Evolutionary conservation across 2,888 invertebrate species (phyloP), one percentile per base, ranked within the genome.

Genomic region (Hirtodrosophila alboralis): DNA sequence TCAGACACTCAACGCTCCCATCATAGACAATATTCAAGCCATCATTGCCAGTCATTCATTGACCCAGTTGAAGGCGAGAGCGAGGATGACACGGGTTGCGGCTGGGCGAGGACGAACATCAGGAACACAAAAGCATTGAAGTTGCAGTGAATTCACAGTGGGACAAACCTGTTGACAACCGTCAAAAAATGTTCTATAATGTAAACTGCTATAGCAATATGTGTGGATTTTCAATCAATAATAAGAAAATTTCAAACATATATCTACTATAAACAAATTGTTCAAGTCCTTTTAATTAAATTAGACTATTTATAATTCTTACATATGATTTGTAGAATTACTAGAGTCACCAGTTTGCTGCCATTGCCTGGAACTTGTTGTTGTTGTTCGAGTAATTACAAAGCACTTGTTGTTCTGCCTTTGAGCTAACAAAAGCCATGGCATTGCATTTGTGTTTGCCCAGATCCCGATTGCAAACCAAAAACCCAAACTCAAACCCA

Each of bases 331-430:
- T 31, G 44, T 45, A 45, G n/a, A n/a, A 28, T 47, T 37, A 16
- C 7, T n/a, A 38, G 30, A 9, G n/a, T 13, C 13, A 9, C 30
- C 30, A 12, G 8, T 13, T 33, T 21, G 44, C 31, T 27, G 28
- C 26, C 36, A 37, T 51, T 53, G 44, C 38, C 52, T 37, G 52
- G 33, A 65, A 47, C 27, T 27, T 56, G 37, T 27, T 36, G 38
- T 37, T 43, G 53, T 27, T 45, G 54, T 58, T 58, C 64, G 38
- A 63, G 75, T 71, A 75, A 83, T 71, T 49, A 65, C 73, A 68
- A 63, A 58, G 80, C 69, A 69, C 84, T 78, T 76, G 76, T 64
- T 83, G 84, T 72, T 75, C 40, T 47, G 59, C 63, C 61, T 69
- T 62, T 54, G 41, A 40, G 52, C 71, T 56, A 78, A 81, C 79